Evolutionary conservation across 2,113 vertebrate genomes (phyloP).

Genomic region (Fulmarus glacialis): DNA sequence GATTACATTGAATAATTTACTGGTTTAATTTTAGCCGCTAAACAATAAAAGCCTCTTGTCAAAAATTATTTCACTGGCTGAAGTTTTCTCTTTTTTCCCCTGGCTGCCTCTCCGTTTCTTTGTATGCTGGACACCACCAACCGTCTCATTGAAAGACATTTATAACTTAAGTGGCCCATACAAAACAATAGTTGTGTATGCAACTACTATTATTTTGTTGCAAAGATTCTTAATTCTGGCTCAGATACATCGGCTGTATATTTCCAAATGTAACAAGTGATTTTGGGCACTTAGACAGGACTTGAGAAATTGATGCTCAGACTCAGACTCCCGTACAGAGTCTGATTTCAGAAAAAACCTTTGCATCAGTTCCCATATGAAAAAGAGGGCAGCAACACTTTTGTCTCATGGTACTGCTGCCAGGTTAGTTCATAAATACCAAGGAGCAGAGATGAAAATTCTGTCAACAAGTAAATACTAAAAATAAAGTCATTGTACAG

Average conservation of each 20-base stretch:
- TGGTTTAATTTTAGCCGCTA: slow-evolving; percentile 79
- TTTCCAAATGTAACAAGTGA: not conserved
- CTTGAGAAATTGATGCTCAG: not conserved
- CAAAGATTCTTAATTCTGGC: not conserved
- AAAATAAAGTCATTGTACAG: not conserved
- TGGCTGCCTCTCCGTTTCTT: not conserved
- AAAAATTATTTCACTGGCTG: slow-evolving; percentile 52
- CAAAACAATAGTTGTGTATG: not conserved
- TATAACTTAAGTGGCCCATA: not conserved
- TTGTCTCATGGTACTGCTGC: not conserved
- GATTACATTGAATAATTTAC: slow-evolving; percentile 83
- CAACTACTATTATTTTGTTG: not conserved
- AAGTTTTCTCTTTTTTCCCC: not conserved
- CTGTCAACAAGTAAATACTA: not conserved
- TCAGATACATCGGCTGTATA: not conserved
- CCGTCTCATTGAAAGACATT: not conserved
- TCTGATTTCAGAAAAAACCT: not conserved
- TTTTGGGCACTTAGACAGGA: not conserved
- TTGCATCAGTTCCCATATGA: not conserved
- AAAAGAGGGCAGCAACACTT: not conserved
- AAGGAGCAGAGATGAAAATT: not conserved
- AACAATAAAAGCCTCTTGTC: slow-evolving; percentile 70
- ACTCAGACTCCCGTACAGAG: not conserved
- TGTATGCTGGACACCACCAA: not conserved
- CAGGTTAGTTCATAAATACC: not conserved